Conservation (phyloP, 2,113 vertebrate species). For the Aleadryas rufinucha region DNA sequence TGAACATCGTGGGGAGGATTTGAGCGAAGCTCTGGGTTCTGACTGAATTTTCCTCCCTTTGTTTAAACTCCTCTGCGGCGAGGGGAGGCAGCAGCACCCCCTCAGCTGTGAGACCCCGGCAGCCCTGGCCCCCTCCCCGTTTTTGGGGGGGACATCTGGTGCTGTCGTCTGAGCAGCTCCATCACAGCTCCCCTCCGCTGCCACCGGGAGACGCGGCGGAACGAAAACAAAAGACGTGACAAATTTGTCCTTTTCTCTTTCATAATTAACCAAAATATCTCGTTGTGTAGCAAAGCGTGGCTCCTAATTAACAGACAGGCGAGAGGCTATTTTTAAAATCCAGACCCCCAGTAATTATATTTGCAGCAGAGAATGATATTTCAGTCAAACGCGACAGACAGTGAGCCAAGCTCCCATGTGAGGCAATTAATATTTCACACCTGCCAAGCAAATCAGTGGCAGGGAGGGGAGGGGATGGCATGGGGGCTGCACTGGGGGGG, state of each 20-base stretch:
- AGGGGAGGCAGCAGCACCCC: neutral
- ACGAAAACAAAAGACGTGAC: conserved; percentile 81
- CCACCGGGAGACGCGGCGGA: conserved; percentile 55
- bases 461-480: conserved; percentile 26
- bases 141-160: conserved; percentile 62
- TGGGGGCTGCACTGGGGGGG: neutral
- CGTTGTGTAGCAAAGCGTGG: conserved; percentile 71
- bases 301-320: conserved; percentile 78
- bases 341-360: conserved; percentile 71
- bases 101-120: neutral
- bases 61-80: fast-evolving
- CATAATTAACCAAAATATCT: conserved; percentile 82
- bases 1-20: fast-evolving
- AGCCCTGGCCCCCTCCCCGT: neutral
- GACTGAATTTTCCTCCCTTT: neutral
- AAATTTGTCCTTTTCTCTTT: conserved; percentile 80
- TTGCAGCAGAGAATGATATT: conserved; percentile 74
- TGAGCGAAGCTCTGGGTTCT: neutral
- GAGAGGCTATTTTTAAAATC: conserved; percentile 72
- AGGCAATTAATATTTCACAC: conserved; percentile 86
- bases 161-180: conserved; percentile 61
- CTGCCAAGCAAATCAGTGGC: conserved; percentile 73
- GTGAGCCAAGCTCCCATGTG: conserved; percentile 73
- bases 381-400: conserved; percentile 75
- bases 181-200: conserved; percentile 48